A percentile compares a stretch with the other conserved stretches of the same genome.
Conservation (phyloP, 2,797 vertebrate genomes). For the Tenualosa thibaudeaui region DNA sequence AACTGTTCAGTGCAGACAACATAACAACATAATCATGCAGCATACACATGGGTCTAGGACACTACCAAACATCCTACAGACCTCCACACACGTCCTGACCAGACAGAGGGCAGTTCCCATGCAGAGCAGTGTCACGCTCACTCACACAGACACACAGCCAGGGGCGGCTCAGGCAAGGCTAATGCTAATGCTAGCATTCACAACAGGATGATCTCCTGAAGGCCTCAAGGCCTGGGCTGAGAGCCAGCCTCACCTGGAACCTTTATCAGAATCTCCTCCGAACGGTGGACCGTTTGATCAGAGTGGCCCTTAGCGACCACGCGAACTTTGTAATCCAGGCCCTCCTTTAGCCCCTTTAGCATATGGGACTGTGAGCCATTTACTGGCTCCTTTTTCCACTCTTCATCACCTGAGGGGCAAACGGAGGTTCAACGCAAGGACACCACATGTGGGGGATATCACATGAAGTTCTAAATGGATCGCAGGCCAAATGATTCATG, state of each 20-base stretch:
- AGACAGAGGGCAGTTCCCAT: conserved; percentile 20
- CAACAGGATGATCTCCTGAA: conserved; percentile 34
- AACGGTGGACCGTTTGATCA: conserved; percentile 80
- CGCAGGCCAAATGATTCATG: not conserved
- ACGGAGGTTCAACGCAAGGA: conserved; percentile 21
- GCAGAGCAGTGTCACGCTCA: conserved; percentile 6
- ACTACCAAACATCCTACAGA: not conserved
- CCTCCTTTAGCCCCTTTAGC: conserved; percentile 91
- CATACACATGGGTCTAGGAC: conserved; percentile 9
- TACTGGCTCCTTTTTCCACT: conserved; percentile 90
- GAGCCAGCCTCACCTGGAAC: conserved; percentile 90
- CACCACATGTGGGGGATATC: conserved; percentile 36
- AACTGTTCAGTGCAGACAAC: conserved; percentile 20
- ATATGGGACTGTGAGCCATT: conserved; percentile 90
- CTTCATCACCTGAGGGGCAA: conserved; percentile 84
- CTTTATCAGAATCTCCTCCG: conserved; percentile 87
- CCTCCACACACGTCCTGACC: not conserved
- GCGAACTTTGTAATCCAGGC: conserved; percentile 90
- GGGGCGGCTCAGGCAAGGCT: conserved; percentile 26
- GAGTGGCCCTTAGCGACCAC: conserved; percentile 86
- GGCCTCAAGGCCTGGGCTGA: conserved; percentile 41
- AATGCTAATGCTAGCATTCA: conserved; percentile 20
- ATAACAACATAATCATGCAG: not conserved
- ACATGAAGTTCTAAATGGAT: conserved; percentile 19
- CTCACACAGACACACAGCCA: conserved; percentile 12